Evolutionary conservation across 2,113 vertebrate genomes (phyloP), one percentile per base, ranked within the genome.

Genomic region (Ophthalmolycus amberensis): DNA sequence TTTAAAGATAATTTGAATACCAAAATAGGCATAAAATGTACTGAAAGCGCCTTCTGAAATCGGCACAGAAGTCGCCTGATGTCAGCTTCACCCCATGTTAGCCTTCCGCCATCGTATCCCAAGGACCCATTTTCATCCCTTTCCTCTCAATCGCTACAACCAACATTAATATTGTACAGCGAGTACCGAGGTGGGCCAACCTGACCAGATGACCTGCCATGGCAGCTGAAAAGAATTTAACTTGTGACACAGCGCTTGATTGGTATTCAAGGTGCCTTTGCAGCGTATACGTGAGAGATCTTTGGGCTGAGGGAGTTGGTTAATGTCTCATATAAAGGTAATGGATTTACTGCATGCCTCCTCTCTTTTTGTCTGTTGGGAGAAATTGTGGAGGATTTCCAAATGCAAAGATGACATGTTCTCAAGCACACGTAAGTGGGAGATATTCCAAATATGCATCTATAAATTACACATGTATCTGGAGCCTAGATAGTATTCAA

Each of bases 81-180:
- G 50, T 59, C 68, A n/a, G 15, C 18, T 80, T 25, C 3, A 29
- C 34, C 50, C 27, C 27, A 44, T 75, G 73, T 83, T 20, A 25
- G 14, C 58, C 37, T 68, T 46, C 15, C 12, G 32, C 32, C 18
- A 37, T 32, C 40, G 27, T 29, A 78, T 18, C 40, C 73, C 10
- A 27, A 60, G 29, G 15, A 77, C 59, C 78, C 44, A 27, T 80
- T 85, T 65, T 42, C 25, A 58, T 32, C 10, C 62, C n/a, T 70
- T 74, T 40, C 60, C 60, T 67, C 15, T 79, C 44, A 34, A 34
- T 70, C 9, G 8, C 76, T 38, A 44, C 15, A 83, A 48, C 50
- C 54, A 48, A 38, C 70, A 82, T 90, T 54, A 85, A 82, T 89
- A 88, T 85, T 90, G 89, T 54, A 89, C 75, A 83, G n/a, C 37